Percentiles rank a stretch among this genome's conserved stretches.
phyloP scores from a whole-genome alignment of 2,797 vertebrate species.

The Clamator glandarius region DNA sequence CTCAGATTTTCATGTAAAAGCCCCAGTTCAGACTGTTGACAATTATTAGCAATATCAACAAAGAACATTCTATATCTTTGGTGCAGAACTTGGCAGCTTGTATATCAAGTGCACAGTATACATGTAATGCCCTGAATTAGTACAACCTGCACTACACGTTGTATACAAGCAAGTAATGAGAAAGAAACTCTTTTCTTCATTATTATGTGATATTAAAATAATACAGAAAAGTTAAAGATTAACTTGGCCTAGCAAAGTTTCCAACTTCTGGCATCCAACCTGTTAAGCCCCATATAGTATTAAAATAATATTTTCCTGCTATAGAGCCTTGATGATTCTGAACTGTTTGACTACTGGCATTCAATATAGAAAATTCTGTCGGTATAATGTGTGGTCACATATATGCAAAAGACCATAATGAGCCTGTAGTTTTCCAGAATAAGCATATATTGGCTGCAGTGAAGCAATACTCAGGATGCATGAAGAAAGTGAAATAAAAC shows the following conservation, averaged over 20 bases:
- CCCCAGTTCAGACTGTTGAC: not conserved
- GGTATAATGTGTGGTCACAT: not conserved
- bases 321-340: not conserved
- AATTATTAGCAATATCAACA: not conserved
- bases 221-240: not conserved
- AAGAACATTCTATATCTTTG: not conserved
- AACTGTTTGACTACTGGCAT: not conserved
- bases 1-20: not conserved
- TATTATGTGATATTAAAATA: not conserved
- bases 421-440: not conserved
- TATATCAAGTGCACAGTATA: not conserved
- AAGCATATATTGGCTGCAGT: not conserved
- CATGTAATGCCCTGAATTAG: not conserved
- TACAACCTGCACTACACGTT: not conserved
- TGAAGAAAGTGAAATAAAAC: not conserved
- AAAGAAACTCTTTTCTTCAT: not conserved
- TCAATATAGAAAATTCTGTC: not conserved
- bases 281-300: not conserved
- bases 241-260: not conserved
- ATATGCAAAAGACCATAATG: not conserved
- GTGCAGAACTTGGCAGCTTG: not conserved
- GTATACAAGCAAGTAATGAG: not conserved
- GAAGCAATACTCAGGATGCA: not conserved
- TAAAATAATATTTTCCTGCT: not conserved
- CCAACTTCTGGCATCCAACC: not conserved